These are phyloP conservation scores for Peromyscus eremicus DNA, from an alignment of 2,797 vertebrate genomes.

Conservation along the genomic window DNA sequence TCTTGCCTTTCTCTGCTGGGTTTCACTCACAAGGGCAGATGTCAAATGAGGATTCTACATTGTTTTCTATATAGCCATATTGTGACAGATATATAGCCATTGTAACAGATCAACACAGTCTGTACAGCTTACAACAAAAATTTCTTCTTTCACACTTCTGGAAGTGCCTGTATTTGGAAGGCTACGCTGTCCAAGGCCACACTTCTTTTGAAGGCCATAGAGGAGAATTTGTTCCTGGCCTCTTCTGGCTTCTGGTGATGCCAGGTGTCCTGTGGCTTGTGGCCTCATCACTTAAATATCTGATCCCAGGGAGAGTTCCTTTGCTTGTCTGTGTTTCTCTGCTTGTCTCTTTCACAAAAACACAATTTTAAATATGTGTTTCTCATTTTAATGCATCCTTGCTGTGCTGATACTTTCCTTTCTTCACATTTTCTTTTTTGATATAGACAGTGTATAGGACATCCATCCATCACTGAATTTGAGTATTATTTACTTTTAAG, in stretches of 20 bases:
- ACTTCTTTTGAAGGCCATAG: background rate
- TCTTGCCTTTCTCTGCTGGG: background rate
- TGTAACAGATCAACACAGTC: too few relatives aligned
- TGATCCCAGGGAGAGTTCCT: background rate
- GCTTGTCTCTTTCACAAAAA: background rate
- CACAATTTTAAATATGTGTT: background rate
- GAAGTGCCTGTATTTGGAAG: background rate
- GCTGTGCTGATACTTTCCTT: background rate
- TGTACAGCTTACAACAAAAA: background rate
- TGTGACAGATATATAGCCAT: too few relatives aligned
- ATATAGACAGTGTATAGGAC: background rate
- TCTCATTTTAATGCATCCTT: background rate
- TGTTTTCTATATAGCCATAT: background rate
- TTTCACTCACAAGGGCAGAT: background rate
- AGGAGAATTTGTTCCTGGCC: background rate
- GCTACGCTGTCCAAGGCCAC: background rate
- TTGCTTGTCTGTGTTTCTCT: background rate
- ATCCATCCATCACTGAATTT: background rate
- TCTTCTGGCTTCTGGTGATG: background rate
- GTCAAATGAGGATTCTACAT: background rate
- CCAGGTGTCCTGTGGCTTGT: background rate
- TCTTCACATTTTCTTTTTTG: conserved; percentile 49
- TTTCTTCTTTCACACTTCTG: background rate
- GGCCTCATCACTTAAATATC: background rate
- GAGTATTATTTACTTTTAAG: conserved; percentile 4